phyloP scores from a whole-genome alignment of 1,140 invertebrate genomes.

The Eurosta solidaginis region DNA sequence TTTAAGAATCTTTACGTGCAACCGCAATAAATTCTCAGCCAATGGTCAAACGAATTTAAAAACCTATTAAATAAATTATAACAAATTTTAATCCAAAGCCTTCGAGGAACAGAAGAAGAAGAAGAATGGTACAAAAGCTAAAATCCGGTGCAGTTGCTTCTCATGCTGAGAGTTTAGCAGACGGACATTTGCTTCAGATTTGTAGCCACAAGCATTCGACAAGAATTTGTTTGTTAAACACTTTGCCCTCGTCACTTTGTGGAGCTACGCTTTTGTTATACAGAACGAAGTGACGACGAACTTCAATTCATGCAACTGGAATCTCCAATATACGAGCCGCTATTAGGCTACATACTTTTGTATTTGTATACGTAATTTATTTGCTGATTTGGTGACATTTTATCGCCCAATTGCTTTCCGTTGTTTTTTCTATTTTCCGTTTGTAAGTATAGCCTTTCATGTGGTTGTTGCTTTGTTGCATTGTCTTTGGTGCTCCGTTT shows the following conservation, averaged over 20 bases:
- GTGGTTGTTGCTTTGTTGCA: background rate
- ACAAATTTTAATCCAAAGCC: background rate
- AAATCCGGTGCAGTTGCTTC: background rate
- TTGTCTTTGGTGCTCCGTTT: background rate
- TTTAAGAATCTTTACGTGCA: background rate
- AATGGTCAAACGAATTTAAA: background rate
- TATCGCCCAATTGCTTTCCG: background rate
- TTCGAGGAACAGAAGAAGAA: background rate
- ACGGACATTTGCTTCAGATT: background rate
- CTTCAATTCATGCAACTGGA: too few relatives aligned
- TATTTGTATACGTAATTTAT: too few relatives aligned
- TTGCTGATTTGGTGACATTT: conserved; percentile 15
- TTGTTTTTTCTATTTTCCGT: background rate
- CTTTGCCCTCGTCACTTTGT: background rate
- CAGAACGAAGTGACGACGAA: too few relatives aligned
- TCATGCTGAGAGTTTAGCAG: background rate
- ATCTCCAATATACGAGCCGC: background rate
- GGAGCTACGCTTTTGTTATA: too few relatives aligned
- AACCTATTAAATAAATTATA: conserved; percentile 11
- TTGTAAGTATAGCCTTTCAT: background rate
- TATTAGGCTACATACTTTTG: too few relatives aligned
- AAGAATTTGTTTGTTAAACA: background rate
- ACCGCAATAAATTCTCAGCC: background rate
- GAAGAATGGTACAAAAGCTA: background rate
- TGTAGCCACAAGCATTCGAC: background rate